Evolutionary conservation across 2,113 vertebrate genomes (phyloP), one percentile per base, ranked within the genome.

Genomic region (Grus americana): DNA sequence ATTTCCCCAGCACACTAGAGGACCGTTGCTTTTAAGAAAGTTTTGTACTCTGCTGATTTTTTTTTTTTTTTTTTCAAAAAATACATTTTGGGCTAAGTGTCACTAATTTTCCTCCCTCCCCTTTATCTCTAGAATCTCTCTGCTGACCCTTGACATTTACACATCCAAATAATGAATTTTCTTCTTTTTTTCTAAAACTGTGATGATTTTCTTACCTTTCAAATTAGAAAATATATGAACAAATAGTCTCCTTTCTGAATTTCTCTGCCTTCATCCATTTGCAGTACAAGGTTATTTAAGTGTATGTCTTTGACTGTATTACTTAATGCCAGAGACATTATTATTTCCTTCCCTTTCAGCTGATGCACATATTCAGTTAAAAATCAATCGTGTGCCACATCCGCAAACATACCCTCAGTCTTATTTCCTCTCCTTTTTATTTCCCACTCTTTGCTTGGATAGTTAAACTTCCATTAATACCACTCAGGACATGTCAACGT

Each of bases 331-430:
- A 93, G 32, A 83, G 46, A 34, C 52, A 70, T 95, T 94, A 94
- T 95, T 97, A 86, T 67, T 96, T 96, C 95, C 93, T 96, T 95
- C 85, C 79, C 36, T 93, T 92, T 94, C 70, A 89, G 88, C 5
- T 93, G 94, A 96, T 85, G 88, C 88, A 95, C 42, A 49, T 50
- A 66, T 90, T 95, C 80, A 83, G 84, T 75, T 86, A 81, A 92
- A 91, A 97, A 96, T 96, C 96, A 92, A 95, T 97, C 91, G 70
- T 79, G 57, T 66, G 46, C 94, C 96, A 88, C 93, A 95, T 95
- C 90, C 73, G 21, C 88, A 95, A 94, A 91, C 30, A 94, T 78
- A 58, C 24, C 70, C 63, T 80, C 73, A 93, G 88, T 65, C 82
- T 93, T 93, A 95, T 91, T 96, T 97, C 92, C 95, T 94, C 58